A percentile compares a stretch with the other conserved stretches of the same genome.
Evolutionary conservation across 2,888 invertebrate species (phyloP).

Genomic region (Apamea anceps): DNA sequence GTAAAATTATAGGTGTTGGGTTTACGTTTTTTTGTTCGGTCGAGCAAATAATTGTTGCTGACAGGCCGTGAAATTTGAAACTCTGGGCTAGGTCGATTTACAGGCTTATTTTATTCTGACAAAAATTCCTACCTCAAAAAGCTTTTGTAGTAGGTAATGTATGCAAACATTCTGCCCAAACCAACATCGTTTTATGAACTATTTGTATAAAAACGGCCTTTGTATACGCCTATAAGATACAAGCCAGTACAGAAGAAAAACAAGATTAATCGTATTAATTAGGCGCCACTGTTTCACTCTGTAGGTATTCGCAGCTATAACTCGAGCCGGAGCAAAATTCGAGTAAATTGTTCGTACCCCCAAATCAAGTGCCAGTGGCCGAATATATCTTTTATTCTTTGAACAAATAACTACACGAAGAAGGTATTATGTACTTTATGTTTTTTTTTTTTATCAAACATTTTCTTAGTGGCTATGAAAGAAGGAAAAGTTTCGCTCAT

Average conservation of each 20-base stretch:
- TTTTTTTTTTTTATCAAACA: constrained; percentile 1
- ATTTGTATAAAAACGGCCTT: constrained; percentile 16
- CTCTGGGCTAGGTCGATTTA: not conserved
- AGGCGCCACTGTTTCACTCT: constrained; percentile 65
- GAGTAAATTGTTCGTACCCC: constrained; percentile 43
- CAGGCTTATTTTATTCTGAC: constrained; percentile 24
- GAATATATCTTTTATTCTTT: constrained; percentile 46
- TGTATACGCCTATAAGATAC: constrained; percentile 27
- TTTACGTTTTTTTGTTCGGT: constrained; percentile 17
- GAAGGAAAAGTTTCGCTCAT: constrained; percentile 1
- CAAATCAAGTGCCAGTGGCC: constrained; percentile 60
- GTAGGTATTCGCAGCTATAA: constrained; percentile 64
- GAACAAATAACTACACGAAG: constrained; percentile 48
- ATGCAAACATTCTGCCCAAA: not conserved
- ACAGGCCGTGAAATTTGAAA: constrained; percentile 43
- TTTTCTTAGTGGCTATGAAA: not conserved
- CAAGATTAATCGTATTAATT: constrained; percentile 74
- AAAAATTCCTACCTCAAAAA: constrained; percentile 11
- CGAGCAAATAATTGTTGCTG: constrained; percentile 37
- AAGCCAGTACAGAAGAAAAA: constrained; percentile 59
- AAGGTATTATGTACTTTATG: constrained; percentile 4
- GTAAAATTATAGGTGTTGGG: constrained; percentile 40
- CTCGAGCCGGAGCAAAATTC: constrained; percentile 50
- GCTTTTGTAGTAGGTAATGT: constrained; percentile 4
- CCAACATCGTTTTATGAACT: constrained; percentile 24